phyloP scores from a whole-genome alignment of 2,888 invertebrate genomes.

The Coelopa pilipes region DNA sequence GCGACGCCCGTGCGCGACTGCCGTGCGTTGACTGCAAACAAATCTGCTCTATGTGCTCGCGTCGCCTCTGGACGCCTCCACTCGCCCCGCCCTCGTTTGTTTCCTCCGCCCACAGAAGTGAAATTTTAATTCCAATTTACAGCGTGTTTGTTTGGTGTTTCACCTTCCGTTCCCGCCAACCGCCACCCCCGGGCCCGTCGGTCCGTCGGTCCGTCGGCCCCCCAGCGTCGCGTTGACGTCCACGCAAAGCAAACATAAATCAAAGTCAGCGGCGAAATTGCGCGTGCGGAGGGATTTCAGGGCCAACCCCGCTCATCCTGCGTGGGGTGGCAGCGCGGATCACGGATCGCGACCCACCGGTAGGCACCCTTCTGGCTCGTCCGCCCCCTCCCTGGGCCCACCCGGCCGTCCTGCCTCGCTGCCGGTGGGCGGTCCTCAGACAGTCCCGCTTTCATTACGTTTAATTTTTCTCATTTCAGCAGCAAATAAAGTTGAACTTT shows the following conservation, averaged over 20 bases:
- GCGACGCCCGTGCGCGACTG: neutral
- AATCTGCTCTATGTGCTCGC: neutral
- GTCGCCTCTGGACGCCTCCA: no score
- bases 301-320: constrained; percentile 6
- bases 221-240: constrained; percentile 17
- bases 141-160: constrained; percentile 30
- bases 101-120: neutral
- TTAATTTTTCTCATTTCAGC: neutral
- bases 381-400: neutral
- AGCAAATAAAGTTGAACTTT: constrained; percentile 16
- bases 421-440: no score
- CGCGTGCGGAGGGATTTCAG: constrained; percentile 41
- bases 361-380: constrained; percentile 27
- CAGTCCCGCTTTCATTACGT: neutral
- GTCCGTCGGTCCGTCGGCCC: neutral
- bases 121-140: constrained; percentile 37
- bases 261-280: constrained; percentile 62
- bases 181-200: neutral
- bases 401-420: no score
- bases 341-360: neutral
- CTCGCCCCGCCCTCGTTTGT: no score
- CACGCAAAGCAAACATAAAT: constrained; percentile 61
- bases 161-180: neutral
- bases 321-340: neutral
- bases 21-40: neutral